phyloP scores from a whole-genome alignment of 2,888 invertebrate genomes.

The Agapetus fuscipes region DNA sequence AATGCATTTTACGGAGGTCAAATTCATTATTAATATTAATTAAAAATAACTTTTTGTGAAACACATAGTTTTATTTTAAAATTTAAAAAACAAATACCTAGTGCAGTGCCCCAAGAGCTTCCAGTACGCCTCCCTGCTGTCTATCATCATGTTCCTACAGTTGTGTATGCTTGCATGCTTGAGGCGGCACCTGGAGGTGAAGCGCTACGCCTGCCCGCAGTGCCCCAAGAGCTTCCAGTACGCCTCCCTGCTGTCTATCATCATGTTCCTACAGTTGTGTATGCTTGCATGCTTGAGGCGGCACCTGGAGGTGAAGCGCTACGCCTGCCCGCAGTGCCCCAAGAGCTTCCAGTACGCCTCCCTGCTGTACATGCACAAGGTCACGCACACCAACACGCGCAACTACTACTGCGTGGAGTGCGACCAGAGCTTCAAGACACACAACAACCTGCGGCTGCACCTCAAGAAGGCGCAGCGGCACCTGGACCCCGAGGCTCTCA shows the following conservation, averaged over 20 bases:
- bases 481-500: slow-evolving; percentile 14
- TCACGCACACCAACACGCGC: slow-evolving; percentile 27
- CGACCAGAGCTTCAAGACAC: slow-evolving; percentile 30
- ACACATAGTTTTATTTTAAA: too few relatives aligned
- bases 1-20: too few relatives aligned
- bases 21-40: too few relatives aligned
- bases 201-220: slow-evolving; percentile 27
- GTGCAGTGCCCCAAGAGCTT: slow-evolving; percentile 31
- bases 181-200: slow-evolving; percentile 37
- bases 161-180: too few relatives aligned
- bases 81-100: too few relatives aligned
- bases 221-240: slow-evolving; percentile 34
- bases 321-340: slow-evolving; percentile 30
- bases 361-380: slow-evolving; percentile 29
- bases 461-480: slow-evolving; percentile 17
- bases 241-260: slow-evolving; percentile 31
- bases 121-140: slow-evolving; percentile 32
- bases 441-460: slow-evolving; percentile 18
- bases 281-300: too few relatives aligned
- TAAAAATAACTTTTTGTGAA: too few relatives aligned
- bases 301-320: slow-evolving; percentile 31
- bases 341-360: slow-evolving; percentile 33
- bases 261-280: too few relatives aligned
- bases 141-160: too few relatives aligned
- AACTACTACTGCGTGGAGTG: slow-evolving; percentile 42